Evolutionary conservation across 1,140 invertebrate genomes (phyloP), one percentile per base, ranked within the genome.

Genomic region (Agrilus planipennis): DNA sequence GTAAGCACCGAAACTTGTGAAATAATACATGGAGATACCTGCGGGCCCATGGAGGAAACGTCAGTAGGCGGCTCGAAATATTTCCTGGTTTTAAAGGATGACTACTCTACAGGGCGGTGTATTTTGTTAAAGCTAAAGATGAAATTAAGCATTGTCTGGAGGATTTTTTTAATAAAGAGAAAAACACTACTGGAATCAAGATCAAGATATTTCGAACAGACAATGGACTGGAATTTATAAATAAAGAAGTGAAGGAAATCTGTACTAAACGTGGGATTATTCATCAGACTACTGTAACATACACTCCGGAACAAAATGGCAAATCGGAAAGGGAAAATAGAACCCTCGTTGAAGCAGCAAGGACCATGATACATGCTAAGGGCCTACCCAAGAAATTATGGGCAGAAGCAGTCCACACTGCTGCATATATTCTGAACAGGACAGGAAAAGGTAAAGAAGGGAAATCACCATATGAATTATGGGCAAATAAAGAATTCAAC

Each of bases 331-430:
- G n/a, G n/a, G 57, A 62, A 41, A 67, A 55, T 21, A 39, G 64
- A 43, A 66, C 55, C 6, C 11, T 67, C 21, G 55, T 66, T n/a
- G 67, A 71, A 54, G 52, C 53, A 21, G 65, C 63, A 14, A 49
- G 58, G 44, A 58, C 57, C 11, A 52, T 60, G 47, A 23, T 64
- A n/a, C 34, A 32, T 41, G 42, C 18, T 5, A 40, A 28, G 25
- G 39, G 42, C 10, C 37, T 64, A 15, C 34, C n/a, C 9, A 58
- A 58, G 41, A 47, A 34, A 25, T 45, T 61, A 28, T 67, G 60
- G 59, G 63, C 55, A 4, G 63, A 65, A 50, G 60, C 59, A 9
- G 39, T 59, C 2, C 58, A 62, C 44, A 61, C 53, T 11, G 55
- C 60, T 11, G 55, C 45, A 1, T 61, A 53, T 42, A 46, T 63